Conservation (phyloP, 2,888 invertebrate genomes). For the Drosophila greeni region DNA sequence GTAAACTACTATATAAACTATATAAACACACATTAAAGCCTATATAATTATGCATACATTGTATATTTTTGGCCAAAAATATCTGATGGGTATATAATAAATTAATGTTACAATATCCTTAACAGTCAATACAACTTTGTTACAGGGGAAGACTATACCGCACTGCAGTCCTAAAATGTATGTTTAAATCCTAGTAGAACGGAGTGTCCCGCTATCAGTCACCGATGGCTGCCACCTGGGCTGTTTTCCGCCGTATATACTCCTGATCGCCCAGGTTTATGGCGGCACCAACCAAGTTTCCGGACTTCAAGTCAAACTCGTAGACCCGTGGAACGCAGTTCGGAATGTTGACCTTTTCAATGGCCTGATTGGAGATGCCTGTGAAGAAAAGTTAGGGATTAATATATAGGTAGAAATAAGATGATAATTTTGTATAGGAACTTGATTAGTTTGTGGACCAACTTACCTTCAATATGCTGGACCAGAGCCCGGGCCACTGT, state of each 20-base stretch:
- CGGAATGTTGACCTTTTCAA: conserved; percentile 87
- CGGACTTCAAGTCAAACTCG: conserved; percentile 83
- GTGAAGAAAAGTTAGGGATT: conserved; percentile 23
- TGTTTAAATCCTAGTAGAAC: conserved; percentile 3
- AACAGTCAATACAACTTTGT: conserved; percentile 1
- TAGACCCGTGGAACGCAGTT: conserved; percentile 90
- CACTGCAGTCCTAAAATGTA: background rate
- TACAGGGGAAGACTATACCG: background rate
- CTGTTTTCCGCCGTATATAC: conserved; percentile 87
- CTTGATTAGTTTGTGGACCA: no score
- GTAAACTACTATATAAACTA: no score
- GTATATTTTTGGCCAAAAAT: conserved; percentile 39
- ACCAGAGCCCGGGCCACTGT: conserved; percentile 92
- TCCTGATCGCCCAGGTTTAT: conserved; percentile 89
- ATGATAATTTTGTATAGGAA: no score
- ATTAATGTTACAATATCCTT: conserved; percentile 20
- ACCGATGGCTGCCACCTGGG: conserved; percentile 88
- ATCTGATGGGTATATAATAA: conserved; percentile 27
- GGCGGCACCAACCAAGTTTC: conserved; percentile 85
- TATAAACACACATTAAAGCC: background rate
- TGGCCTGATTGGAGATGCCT: conserved; percentile 85
- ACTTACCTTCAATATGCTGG: conserved; percentile 87
- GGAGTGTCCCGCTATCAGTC: conserved; percentile 76
- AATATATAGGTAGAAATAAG: no score
- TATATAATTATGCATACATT: conserved; percentile 4